A percentile compares a stretch with the other conserved stretches of the same genome.
Evolutionary conservation across 1,140 invertebrate species (phyloP).

Genomic region (Neuroterus valhalla): DNA sequence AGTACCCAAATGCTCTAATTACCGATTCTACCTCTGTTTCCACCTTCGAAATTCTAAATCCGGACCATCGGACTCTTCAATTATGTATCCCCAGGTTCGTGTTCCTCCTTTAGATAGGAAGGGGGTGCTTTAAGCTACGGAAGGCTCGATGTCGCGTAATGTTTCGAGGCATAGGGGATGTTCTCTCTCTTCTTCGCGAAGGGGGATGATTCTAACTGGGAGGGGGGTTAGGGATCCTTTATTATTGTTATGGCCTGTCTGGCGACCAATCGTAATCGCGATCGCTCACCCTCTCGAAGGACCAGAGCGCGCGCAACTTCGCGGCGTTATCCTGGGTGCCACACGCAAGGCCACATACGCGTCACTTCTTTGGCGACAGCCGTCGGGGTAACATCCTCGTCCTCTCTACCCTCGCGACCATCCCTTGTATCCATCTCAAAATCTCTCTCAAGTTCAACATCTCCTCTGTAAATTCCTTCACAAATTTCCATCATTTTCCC

Average conservation of each 20-base stretch:
- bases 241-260: conserved; percentile 48
- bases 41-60: conserved; percentile 2
- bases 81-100: conserved; percentile 12
- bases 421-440: conserved; percentile 41
- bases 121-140: neutral
- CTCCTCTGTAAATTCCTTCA: conserved; percentile 30
- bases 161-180: conserved; percentile 30
- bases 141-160: conserved; percentile 35
- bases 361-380: conserved; percentile 74
- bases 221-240: conserved; percentile 42
- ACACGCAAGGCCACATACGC: conserved; percentile 66
- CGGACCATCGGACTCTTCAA: neutral
- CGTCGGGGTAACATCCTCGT: conserved; percentile 71
- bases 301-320: conserved; percentile 59
- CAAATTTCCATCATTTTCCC: neutral
- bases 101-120: neutral
- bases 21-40: neutral
- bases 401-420: conserved; percentile 59
- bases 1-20: neutral
- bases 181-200: conserved; percentile 27
- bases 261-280: conserved; percentile 51
- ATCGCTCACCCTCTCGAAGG: conserved; percentile 38
- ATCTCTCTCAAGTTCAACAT: conserved; percentile 45
- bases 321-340: conserved; percentile 63
- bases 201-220: conserved; percentile 36